Evolutionary conservation across 2,113 vertebrate species (phyloP).

Genomic region (Ochotona curzoniae): DNA sequence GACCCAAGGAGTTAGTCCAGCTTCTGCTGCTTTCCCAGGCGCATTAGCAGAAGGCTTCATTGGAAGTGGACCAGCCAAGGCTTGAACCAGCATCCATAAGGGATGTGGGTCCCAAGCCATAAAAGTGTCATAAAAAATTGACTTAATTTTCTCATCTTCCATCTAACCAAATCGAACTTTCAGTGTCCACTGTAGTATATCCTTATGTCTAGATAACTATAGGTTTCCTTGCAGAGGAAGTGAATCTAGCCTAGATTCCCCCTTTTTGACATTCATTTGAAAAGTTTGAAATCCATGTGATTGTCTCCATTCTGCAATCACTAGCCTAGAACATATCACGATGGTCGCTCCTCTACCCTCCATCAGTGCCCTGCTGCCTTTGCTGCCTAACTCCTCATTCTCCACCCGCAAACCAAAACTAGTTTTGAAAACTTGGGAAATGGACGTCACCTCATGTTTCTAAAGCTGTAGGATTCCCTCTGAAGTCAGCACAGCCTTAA

Average conservation of each 20-base stretch:
- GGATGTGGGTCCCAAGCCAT: no score
- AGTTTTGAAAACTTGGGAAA: conserved; percentile 1
- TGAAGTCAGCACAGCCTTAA: neutral
- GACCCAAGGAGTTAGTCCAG: no score
- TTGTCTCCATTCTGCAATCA: neutral
- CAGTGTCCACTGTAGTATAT: neutral
- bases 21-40: no score
- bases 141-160: neutral
- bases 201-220: neutral
- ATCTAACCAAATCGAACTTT: neutral
- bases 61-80: no score
- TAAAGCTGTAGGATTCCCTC: conserved; percentile 21
- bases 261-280: neutral
- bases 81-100: no score
- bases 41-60: no score
- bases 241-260: neutral
- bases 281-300: neutral
- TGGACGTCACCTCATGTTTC: neutral
- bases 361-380: neutral
- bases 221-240: neutral
- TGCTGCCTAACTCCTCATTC: neutral
- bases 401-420: neutral
- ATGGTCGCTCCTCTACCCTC: neutral
- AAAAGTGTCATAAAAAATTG: neutral
- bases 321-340: neutral